phyloP scores from a whole-genome alignment of 2,113 vertebrate genomes.

The Cephalopterus ornatus region DNA sequence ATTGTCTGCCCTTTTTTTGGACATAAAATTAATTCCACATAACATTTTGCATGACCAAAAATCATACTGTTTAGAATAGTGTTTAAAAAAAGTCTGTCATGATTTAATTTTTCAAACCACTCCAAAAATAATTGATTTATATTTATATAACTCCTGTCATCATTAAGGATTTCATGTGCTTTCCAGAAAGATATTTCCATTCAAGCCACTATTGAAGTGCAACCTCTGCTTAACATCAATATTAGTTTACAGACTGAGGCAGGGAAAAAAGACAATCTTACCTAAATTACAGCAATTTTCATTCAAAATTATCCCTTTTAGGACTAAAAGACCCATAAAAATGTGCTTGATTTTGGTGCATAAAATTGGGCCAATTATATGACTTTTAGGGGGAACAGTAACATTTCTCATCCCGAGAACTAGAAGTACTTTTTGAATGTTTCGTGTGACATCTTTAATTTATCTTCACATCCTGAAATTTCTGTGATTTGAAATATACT shows the following conservation, averaged over 20 bases:
- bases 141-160: background rate
- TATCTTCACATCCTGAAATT: background rate
- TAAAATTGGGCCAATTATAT: background rate
- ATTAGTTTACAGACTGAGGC: background rate
- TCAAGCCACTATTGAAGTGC: background rate
- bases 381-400: background rate
- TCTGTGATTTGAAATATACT: background rate
- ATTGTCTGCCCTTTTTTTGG: background rate
- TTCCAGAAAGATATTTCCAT: background rate
- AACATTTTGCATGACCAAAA: background rate
- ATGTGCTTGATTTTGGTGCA: background rate
- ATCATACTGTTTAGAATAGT: background rate
- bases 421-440: background rate
- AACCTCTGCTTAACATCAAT: background rate
- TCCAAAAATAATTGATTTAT: background rate
- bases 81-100: background rate
- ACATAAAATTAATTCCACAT: background rate
- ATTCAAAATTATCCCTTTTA: constrained; percentile 3
- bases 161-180: background rate
- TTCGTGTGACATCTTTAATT: background rate
- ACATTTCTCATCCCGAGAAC: background rate
- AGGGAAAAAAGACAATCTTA: background rate
- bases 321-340: background rate
- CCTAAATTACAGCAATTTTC: background rate
- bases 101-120: constrained; percentile 1